phyloP scores from a whole-genome alignment of 2,113 vertebrate species.

The Catharus minimus region DNA sequence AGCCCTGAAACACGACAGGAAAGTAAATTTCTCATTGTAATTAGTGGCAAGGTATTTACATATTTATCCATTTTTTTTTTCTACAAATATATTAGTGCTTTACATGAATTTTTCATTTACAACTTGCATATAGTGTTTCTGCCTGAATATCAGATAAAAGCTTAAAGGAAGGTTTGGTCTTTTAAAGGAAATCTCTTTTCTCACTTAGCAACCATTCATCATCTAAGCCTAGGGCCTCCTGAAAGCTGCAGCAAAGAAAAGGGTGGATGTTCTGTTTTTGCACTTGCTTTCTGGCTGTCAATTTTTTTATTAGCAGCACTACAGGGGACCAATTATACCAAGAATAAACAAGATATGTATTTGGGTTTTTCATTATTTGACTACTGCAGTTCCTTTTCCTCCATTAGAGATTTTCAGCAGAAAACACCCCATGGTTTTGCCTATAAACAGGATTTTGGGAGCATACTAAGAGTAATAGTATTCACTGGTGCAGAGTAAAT shows the following conservation, averaged over 20 bases:
- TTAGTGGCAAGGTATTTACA: background rate
- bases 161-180: background rate
- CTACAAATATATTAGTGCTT: background rate
- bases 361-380: conserved; percentile 23
- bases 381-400: background rate
- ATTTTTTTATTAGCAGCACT: conserved; percentile 58
- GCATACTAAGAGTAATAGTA: background rate
- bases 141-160: conserved; percentile 4
- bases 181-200: conserved; percentile 24
- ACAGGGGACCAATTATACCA: conserved; percentile 31
- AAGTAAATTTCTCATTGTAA: background rate
- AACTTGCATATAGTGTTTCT: background rate
- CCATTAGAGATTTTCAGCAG: background rate
- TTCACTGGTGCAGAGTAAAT: conserved; percentile 28
- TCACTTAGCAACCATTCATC: background rate
- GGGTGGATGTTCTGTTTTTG: background rate
- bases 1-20: background rate
- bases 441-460: conserved; percentile 16
- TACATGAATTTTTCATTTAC: background rate
- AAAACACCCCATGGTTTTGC: conserved; percentile 23
- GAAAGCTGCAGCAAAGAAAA: conserved; percentile 16
- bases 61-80: background rate
- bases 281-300: conserved; percentile 4
- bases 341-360: conserved; percentile 49
- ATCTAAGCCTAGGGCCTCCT: background rate